phyloP scores from a whole-genome alignment of 2,888 invertebrate genomes.

The Rhogogaster chlorosoma region DNA sequence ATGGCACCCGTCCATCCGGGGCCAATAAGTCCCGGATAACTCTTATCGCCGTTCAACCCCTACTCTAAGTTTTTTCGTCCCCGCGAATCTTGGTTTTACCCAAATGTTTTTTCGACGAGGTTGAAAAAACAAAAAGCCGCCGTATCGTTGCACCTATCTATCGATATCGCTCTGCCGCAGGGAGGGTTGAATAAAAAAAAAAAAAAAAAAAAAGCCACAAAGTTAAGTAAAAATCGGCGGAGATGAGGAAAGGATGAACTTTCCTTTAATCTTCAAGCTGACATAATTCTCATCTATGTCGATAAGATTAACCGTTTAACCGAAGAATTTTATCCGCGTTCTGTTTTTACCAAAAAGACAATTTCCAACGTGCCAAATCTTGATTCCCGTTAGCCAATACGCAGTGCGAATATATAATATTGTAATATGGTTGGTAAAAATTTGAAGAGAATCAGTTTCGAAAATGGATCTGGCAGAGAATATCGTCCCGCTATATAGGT shows the following conservation, averaged over 20 bases:
- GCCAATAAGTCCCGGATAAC: slow-evolving; percentile 65
- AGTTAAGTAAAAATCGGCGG: background rate
- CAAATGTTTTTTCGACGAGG: slow-evolving; percentile 4
- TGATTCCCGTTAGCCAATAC: slow-evolving; percentile 35
- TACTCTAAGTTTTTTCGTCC: slow-evolving; percentile 60
- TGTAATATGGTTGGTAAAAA: background rate
- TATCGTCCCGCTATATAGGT: background rate
- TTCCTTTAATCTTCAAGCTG: background rate
- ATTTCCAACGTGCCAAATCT: slow-evolving; percentile 32
- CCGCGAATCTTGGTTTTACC: background rate
- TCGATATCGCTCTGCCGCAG: slow-evolving; percentile 63
- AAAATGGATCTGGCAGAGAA: slow-evolving; percentile 3
- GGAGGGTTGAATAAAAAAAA: background rate
- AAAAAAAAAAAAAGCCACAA: background rate
- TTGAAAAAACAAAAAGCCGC: slow-evolving; percentile 60
- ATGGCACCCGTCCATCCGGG: slow-evolving; percentile 68
- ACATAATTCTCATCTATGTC: background rate
- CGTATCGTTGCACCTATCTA: slow-evolving; percentile 60
- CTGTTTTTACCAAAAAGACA: background rate
- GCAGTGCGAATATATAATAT: too few relatives aligned
- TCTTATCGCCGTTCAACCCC: slow-evolving; percentile 45
- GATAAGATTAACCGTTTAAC: background rate
- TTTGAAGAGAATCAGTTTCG: background rate
- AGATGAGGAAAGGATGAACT: background rate
- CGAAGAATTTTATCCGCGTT: background rate